Conservation (phyloP, 1,140 invertebrate species). For the Drosophila varians region DNA sequence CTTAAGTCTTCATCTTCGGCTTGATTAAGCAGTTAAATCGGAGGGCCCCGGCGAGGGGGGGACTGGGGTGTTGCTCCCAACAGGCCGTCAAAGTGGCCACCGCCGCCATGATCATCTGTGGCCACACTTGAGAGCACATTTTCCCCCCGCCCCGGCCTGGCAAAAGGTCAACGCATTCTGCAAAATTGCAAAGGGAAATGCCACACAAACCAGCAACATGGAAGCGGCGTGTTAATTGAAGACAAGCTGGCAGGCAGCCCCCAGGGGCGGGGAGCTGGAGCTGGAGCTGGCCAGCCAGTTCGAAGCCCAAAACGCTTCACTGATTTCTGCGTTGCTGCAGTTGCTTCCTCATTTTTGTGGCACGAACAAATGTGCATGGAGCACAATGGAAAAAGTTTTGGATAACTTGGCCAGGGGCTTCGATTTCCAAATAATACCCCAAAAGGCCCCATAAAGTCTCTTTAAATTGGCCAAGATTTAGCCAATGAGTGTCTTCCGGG, state of each 20-base stretch:
- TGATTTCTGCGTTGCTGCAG: constrained; percentile 70
- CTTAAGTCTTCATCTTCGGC: constrained; percentile 43
- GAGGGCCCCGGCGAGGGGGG: constrained; percentile 27
- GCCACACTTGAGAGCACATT: constrained; percentile 73
- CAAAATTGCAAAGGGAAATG: constrained; percentile 70
- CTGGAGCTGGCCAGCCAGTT: constrained; percentile 49
- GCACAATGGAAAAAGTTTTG: constrained; percentile 34
- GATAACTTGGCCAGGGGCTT: background rate
- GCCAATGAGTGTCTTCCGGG: constrained; percentile 33
- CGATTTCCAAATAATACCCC: constrained; percentile 3
- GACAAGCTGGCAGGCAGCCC: constrained; percentile 65
- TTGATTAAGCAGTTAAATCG: constrained; percentile 79
- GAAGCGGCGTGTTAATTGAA: constrained; percentile 80
- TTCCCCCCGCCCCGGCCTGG: background rate
- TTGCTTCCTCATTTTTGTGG: constrained; percentile 70
- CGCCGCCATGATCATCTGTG: constrained; percentile 44
- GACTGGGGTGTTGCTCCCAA: constrained; percentile 44
- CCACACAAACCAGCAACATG: constrained; percentile 61
- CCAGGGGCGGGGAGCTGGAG: constrained; percentile 1
- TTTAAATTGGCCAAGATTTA: constrained; percentile 29
- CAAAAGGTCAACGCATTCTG: constrained; percentile 76
- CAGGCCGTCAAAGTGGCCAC: constrained; percentile 71
- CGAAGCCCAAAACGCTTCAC: constrained; percentile 75
- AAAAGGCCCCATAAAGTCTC: constrained; percentile 1
- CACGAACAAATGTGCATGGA: constrained; percentile 65